phyloP scores from a whole-genome alignment of 2,888 invertebrate genomes.

The Tryphoninae sp. region DNA sequence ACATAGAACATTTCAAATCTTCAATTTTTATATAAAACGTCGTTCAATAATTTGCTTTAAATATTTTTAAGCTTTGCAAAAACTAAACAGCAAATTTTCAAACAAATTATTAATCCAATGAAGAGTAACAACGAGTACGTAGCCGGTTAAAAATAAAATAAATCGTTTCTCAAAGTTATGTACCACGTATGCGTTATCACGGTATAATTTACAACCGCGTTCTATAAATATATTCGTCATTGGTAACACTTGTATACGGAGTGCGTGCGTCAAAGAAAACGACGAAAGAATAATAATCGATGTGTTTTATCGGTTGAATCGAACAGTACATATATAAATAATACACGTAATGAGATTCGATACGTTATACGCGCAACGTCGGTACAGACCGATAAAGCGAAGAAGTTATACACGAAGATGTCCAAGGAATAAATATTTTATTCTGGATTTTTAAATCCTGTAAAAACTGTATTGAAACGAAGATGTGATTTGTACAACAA shows the following conservation, averaged over 20 bases:
- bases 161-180: background rate
- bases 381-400: no score
- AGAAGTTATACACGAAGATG: background rate
- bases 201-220: slow-evolving; percentile 24
- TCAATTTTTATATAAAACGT: no score
- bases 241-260: slow-evolving; percentile 16
- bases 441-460: background rate
- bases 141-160: background rate
- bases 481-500: background rate
- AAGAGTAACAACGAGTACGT: background rate
- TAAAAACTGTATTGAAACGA: background rate
- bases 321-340: slow-evolving; percentile 9
- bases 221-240: slow-evolving; percentile 30
- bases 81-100: no score
- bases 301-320: slow-evolving; percentile 19
- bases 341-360: background rate
- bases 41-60: no score
- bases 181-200: background rate
- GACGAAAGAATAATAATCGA: slow-evolving; percentile 54
- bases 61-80: no score
- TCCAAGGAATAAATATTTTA: background rate
- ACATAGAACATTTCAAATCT: no score
- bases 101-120: no score
- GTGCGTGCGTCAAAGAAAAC: slow-evolving; percentile 44
- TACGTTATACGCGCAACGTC: background rate